phyloP scores from a whole-genome alignment of 2,888 invertebrate genomes.

The Melanophora roralis region DNA sequence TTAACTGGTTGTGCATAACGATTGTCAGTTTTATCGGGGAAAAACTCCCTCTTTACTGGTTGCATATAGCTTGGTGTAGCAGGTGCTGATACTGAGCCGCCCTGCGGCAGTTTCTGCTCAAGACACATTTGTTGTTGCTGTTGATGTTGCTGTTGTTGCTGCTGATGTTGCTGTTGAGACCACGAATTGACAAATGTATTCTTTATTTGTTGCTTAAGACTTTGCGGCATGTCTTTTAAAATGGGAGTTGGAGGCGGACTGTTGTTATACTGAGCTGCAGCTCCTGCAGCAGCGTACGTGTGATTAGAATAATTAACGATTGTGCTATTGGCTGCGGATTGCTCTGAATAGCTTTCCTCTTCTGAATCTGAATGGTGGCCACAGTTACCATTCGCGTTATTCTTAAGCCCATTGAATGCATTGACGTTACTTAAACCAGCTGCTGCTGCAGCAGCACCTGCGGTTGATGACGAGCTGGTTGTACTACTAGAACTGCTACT shows the following conservation, averaged over 20 bases:
- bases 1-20: constrained; percentile 75
- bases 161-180: constrained; percentile 72
- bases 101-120: constrained; percentile 57
- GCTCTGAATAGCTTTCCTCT: constrained; percentile 81
- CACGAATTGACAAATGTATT: constrained; percentile 77
- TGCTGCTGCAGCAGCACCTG: constrained; percentile 63
- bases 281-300: constrained; percentile 67
- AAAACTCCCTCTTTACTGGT: constrained; percentile 83
- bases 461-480: constrained; percentile 52
- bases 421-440: constrained; percentile 43
- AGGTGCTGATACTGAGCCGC: constrained; percentile 76
- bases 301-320: constrained; percentile 51
- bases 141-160: constrained; percentile 64
- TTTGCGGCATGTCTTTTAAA: constrained; percentile 79
- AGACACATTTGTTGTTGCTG: constrained; percentile 64
- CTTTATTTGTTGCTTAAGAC: constrained; percentile 75
- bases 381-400: constrained; percentile 80
- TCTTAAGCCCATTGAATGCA: constrained; percentile 54
- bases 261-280: constrained; percentile 76
- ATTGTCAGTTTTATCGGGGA: constrained; percentile 86
- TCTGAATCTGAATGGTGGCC: constrained; percentile 90
- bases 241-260: constrained; percentile 82
- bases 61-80: constrained; percentile 78
- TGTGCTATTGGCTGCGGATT: constrained; percentile 51
- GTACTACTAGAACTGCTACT: constrained; percentile 67